Percentiles rank a stretch among this genome's conserved stretches.
These are phyloP conservation scores for Drosophila setifemur DNA, from an alignment of 1,140 invertebrate species.

Conservation along the genomic window DNA sequence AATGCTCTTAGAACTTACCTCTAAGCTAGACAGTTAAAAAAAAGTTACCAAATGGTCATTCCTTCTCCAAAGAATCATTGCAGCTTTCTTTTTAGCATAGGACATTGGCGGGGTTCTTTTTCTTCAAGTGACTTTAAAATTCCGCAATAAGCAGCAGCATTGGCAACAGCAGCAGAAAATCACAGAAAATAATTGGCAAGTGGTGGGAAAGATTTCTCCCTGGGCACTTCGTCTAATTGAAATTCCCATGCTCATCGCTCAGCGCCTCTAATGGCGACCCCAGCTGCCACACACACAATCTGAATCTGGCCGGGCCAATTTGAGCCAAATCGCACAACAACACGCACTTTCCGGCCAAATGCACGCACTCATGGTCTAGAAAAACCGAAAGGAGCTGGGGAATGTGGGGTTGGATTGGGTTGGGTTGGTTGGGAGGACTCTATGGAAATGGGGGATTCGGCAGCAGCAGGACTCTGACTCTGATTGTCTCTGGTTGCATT, in stretches of 20 bases:
- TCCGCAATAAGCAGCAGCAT: conserved; percentile 2
- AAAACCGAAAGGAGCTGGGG: conserved; percentile 4
- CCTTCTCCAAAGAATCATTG: too few relatives aligned
- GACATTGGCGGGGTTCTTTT: not conserved
- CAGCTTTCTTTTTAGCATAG: not conserved
- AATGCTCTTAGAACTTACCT: too few relatives aligned
- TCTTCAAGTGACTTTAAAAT: conserved; percentile 28
- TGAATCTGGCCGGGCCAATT: conserved; percentile 48
- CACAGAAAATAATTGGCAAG: conserved; percentile 54
- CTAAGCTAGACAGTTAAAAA: too few relatives aligned
- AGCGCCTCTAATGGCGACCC: conserved; percentile 54
- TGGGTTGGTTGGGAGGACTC: too few relatives aligned
- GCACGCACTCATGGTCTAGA: conserved; percentile 45
- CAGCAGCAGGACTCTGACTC: conserved; percentile 15
- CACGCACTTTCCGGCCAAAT: conserved; percentile 49
- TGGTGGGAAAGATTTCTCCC: conserved; percentile 58
- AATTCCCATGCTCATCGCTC: conserved; percentile 61
- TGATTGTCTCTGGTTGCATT: conserved; percentile 34
- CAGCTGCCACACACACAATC: conserved; percentile 49
- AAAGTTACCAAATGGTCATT: too few relatives aligned
- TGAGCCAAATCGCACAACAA: conserved; percentile 52
- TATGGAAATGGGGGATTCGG: not conserved
- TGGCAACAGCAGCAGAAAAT: conserved; percentile 9
- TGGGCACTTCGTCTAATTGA: conserved; percentile 56
- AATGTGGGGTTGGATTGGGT: too few relatives aligned